Conservation (phyloP, 2,113 vertebrate genomes). For the Chamaetylas fuelleborni region DNA sequence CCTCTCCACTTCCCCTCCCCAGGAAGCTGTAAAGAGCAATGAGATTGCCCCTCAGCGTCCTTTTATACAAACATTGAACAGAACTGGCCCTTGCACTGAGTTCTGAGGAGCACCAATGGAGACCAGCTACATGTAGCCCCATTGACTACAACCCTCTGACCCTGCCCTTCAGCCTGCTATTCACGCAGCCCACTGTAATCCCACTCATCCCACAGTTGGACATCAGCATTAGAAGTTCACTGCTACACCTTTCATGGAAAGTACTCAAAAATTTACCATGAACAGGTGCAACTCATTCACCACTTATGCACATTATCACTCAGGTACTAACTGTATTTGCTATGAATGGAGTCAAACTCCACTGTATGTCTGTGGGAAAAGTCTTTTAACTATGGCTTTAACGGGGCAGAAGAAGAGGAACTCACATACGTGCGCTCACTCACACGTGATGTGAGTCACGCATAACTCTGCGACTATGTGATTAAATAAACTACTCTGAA, state of each 20-base stretch:
- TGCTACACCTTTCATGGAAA: not conserved
- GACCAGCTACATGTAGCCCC: not conserved
- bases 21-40: not conserved
- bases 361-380: not conserved
- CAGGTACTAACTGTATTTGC: not conserved
- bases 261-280: not conserved
- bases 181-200: not conserved
- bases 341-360: not conserved
- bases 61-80: not conserved
- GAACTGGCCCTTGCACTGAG: not conserved
- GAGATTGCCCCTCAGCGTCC: not conserved
- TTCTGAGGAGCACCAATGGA: not conserved
- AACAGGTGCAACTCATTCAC: not conserved
- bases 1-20: not conserved
- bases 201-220: not conserved
- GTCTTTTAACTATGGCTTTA: not conserved
- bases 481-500: not conserved
- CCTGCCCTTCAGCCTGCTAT: not conserved
- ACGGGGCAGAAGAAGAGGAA: not conserved
- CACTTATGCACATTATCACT: not conserved
- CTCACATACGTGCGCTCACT: fast-evolving
- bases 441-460: not conserved
- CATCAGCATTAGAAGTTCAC: not conserved
- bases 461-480: not conserved
- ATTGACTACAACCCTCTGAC: not conserved